Conservation (phyloP, 2,113 vertebrate species). For the Apodemus speciosus region DNA sequence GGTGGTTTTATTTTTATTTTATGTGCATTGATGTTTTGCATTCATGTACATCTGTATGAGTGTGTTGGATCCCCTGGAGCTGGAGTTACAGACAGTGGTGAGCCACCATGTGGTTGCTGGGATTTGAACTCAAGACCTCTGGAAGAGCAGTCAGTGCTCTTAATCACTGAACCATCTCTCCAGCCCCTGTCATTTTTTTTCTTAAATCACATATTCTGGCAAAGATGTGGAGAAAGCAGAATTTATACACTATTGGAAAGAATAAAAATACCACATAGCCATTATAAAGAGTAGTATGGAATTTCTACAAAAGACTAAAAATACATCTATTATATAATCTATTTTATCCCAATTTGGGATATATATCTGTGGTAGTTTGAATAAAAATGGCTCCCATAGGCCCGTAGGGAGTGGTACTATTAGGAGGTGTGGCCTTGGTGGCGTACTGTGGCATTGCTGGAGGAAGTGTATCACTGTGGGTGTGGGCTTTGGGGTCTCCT, state of each 20-base stretch:
- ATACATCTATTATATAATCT: not conserved
- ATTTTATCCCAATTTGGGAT: not conserved
- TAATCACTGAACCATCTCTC: not conserved
- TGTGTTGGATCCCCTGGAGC: too few relatives aligned
- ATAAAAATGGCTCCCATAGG: too few relatives aligned
- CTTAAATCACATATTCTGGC: not conserved
- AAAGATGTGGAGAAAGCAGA: not conserved
- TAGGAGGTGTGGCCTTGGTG: too few relatives aligned
- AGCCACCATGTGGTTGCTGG: not conserved
- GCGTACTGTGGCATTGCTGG: too few relatives aligned
- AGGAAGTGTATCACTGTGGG: too few relatives aligned
- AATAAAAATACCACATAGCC: not conserved
- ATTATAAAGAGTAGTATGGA: not conserved
- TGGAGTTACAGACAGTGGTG: not conserved
- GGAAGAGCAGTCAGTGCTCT: not conserved
- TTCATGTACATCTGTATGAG: too few relatives aligned
- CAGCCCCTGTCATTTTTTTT: not conserved
- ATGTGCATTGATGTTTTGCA: too few relatives aligned
- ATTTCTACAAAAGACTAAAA: not conserved
- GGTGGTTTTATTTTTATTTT: too few relatives aligned
- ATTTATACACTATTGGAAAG: not conserved
- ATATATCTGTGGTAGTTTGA: too few relatives aligned
- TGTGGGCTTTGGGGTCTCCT: too few relatives aligned
- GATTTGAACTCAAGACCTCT: not conserved
- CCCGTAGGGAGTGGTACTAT: too few relatives aligned